Evolutionary conservation across 2,797 vertebrate species (phyloP), one percentile per base, ranked within the genome.

Genomic region (Clamator glandarius): DNA sequence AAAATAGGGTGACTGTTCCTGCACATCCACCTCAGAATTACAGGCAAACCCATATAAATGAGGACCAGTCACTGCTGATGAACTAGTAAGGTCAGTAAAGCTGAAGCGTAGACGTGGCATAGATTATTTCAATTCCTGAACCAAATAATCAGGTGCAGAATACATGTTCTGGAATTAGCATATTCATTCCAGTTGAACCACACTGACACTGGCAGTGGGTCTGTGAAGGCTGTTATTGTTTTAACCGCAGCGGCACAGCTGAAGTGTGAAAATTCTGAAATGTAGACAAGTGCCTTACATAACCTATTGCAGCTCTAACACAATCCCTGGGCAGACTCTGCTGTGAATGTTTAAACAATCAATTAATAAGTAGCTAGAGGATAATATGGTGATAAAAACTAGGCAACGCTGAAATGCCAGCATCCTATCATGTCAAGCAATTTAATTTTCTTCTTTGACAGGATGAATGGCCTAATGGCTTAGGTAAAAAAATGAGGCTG

Each of bases 111-210:
- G 69, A 81, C 31, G 62, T 66, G 51, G 77, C 39, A 35, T 84
- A 72, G 82, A 93, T 96, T 68, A 88, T 59, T 92, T 89, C 76
- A 92, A 1, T 78, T 94, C 84, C 70, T 95, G 93, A 93, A 79
- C 52, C 85, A 93, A 77, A 77, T 87, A 95, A 92, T 91, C 89
- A 84, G 84, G 86, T 90, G 57, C 80, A 94, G 78, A 87, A 59
- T 82, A 84, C 83, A 57, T 33, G 70, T 52, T 92, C 83, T 77
- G 83, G 67, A 86, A 92, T 96, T 91, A 96, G 84, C 83, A 52
- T 84, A 81, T 93, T 94, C 84, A 82, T 97, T 93, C 91, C 86
- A 92, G 57, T 3, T 95, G 92, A 96, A 93, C 92, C 86, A 59
- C 63, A 21, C 35, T 76, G 79, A 93, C 91, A 64, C 68, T 79